These are phyloP conservation scores for Phaonia tiefii DNA, from an alignment of 2,888 invertebrate species.

Conservation along the genomic window DNA sequence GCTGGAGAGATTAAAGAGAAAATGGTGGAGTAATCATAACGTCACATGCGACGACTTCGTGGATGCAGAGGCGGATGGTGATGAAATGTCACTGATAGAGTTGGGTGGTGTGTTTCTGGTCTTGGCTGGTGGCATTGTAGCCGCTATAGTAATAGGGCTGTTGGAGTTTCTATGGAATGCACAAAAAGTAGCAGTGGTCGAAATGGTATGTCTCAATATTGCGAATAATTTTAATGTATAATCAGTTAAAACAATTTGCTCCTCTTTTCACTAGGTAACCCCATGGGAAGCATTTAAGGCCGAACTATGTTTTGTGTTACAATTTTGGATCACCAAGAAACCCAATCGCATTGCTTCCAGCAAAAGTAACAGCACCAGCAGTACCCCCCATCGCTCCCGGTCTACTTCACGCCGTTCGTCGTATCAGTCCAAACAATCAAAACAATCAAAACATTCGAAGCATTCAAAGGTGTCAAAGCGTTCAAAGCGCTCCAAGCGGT, in stretches of 20 bases:
- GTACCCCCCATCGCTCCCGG: slow-evolving; percentile 57
- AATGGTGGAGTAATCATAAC: slow-evolving; percentile 93
- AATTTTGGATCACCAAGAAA: slow-evolving; percentile 88
- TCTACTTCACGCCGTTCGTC: slow-evolving; percentile 69
- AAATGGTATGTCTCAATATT: slow-evolving; percentile 87
- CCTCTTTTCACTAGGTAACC: slow-evolving; percentile 81
- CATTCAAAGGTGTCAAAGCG: slow-evolving; percentile 58
- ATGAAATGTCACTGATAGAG: slow-evolving; percentile 82
- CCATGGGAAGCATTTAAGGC: slow-evolving; percentile 86
- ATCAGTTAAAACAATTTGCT: background rate
- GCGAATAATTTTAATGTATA: too few relatives aligned
- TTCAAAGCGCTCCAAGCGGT: slow-evolving; percentile 68
- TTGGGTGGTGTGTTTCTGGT: slow-evolving; percentile 96
- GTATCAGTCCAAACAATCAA: slow-evolving; percentile 53
- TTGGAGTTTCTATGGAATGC: slow-evolving; percentile 93
- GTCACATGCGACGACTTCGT: slow-evolving; percentile 73
- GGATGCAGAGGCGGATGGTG: slow-evolving; percentile 74
- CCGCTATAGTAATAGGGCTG: slow-evolving; percentile 89
- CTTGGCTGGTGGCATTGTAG: slow-evolving; percentile 86
- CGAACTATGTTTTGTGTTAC: slow-evolving; percentile 87
- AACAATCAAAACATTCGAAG: slow-evolving; percentile 52
- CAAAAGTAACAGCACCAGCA: slow-evolving; percentile 43
- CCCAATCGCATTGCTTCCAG: slow-evolving; percentile 81
- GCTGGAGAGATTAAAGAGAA: slow-evolving; percentile 89
- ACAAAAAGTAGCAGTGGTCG: slow-evolving; percentile 87